These are phyloP conservation scores for Eublepharis macularius DNA, from an alignment of 2,113 vertebrate genomes.

Conservation along the genomic window DNA sequence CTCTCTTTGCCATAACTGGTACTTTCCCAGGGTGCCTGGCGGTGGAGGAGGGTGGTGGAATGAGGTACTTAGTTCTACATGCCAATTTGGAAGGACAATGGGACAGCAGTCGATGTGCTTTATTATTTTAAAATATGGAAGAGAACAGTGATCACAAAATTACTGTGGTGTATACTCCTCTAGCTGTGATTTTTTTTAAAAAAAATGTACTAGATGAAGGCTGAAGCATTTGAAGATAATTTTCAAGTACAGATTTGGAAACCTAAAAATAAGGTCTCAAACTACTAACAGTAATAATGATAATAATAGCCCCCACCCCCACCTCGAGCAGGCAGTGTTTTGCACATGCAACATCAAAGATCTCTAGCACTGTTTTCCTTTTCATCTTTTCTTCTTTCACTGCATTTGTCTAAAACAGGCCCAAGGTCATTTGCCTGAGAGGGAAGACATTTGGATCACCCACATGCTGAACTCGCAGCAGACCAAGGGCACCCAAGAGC, in stretches of 20 bases:
- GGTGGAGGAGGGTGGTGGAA: slow-evolving; percentile 35
- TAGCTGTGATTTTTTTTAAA: not conserved
- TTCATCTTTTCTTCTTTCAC: slow-evolving; percentile 20
- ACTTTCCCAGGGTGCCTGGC: not conserved
- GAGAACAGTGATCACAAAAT: slow-evolving; percentile 41
- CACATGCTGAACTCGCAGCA: slow-evolving; percentile 20
- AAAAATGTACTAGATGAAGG: slow-evolving; percentile 36
- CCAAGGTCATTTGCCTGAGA: slow-evolving; percentile 22
- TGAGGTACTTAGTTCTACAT: not conserved
- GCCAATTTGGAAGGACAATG: not conserved
- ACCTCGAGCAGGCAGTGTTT: slow-evolving; percentile 47
- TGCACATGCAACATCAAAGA: slow-evolving; percentile 25
- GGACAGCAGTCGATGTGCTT: not conserved
- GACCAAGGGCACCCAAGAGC: accelerated
- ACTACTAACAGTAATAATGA: not conserved
- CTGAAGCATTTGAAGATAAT: slow-evolving; percentile 49
- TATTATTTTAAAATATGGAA: slow-evolving; percentile 10
- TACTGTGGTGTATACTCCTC: slow-evolving; percentile 3
- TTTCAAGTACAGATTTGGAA: slow-evolving; percentile 46
- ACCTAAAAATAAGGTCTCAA: slow-evolving; percentile 56
- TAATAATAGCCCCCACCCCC: slow-evolving; percentile 32
- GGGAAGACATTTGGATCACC: not conserved
- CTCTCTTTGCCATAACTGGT: not conserved
- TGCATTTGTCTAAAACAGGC: slow-evolving; percentile 28
- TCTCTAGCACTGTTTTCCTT: slow-evolving; percentile 35